Conservation (phyloP, 2,113 vertebrate species). For the Sander vitreus region DNA sequence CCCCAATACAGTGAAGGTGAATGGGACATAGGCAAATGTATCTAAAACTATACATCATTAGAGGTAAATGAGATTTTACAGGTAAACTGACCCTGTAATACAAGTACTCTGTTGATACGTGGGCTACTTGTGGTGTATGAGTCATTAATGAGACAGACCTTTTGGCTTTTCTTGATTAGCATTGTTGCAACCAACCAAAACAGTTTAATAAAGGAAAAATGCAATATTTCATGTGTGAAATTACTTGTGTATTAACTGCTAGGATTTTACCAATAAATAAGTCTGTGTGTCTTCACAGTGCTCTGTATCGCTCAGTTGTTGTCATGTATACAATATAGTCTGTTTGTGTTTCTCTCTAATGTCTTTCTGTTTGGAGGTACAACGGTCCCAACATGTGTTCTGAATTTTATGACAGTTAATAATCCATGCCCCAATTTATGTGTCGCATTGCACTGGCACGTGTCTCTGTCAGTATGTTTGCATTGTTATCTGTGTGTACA, state of each 20-base stretch:
- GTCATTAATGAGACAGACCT: background rate
- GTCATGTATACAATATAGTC: constrained; percentile 24
- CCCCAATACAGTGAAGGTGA: background rate
- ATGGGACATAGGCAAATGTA: background rate
- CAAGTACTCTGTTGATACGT: background rate
- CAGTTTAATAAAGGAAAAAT: constrained; percentile 56
- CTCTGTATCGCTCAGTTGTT: constrained; percentile 9
- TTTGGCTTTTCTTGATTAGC: background rate
- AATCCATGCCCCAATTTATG: constrained; percentile 76
- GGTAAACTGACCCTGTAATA: background rate
- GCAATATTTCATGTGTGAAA: constrained; percentile 25
- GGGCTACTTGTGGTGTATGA: background rate
- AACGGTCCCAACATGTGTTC: constrained; percentile 55
- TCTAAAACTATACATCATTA: background rate
- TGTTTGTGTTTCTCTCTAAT: constrained; percentile 47
- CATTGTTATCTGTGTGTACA: background rate
- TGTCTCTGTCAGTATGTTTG: constrained; percentile 45
- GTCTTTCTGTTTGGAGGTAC: constrained; percentile 53
- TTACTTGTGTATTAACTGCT: constrained; percentile 30
- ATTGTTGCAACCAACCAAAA: constrained; percentile 11
- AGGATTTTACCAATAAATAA: constrained; percentile 8
- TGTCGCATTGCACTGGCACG: constrained; percentile 41
- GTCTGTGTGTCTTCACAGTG: background rate
- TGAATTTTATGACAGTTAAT: constrained; percentile 65
- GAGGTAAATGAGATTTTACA: background rate